Evolutionary conservation across 2,888 invertebrate genomes (phyloP).

Genomic region (Agriopis leucophaearia): DNA sequence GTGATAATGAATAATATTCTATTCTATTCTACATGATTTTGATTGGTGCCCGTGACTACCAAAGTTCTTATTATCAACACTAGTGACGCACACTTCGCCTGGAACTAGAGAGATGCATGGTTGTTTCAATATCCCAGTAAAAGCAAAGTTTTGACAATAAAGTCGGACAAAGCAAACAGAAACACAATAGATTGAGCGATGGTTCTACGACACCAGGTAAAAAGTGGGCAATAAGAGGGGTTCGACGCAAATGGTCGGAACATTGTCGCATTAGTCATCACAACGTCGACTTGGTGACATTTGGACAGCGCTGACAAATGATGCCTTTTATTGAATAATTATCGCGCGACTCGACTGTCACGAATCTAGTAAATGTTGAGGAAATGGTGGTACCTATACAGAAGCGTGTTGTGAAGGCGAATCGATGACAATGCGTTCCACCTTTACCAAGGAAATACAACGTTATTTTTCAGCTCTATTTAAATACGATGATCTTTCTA

Average conservation of each 20-base stretch:
- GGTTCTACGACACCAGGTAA: constrained; percentile 76
- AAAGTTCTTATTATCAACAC: not conserved
- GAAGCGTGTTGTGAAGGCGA: constrained; percentile 36
- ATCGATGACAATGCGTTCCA: constrained; percentile 39
- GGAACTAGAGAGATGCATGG: constrained; percentile 13
- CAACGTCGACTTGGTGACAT: constrained; percentile 79
- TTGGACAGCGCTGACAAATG: constrained; percentile 81
- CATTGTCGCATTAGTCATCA: constrained; percentile 81
- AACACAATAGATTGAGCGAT: constrained; percentile 80
- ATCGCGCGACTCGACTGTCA: constrained; percentile 64
- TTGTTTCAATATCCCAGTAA: constrained; percentile 53
- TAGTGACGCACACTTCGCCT: not conserved
- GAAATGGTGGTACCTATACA: constrained; percentile 54
- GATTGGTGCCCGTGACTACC: not conserved
- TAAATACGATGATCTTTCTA: not conserved
- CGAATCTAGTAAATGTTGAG: constrained; percentile 64
- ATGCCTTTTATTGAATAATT: constrained; percentile 83
- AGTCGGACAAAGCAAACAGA: constrained; percentile 62
- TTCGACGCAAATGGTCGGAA: constrained; percentile 75
- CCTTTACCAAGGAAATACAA: constrained; percentile 23
- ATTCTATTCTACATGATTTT: too few species aligned
- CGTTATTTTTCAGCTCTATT: not conserved
- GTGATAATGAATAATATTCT: too few species aligned
- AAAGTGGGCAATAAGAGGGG: constrained; percentile 78
- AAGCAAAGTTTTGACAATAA: constrained; percentile 60